Percentiles rank a stretch among this genome's conserved stretches.
Conservation (phyloP, 2,888 invertebrate genomes). For the Sarcophaga rosellei region DNA sequence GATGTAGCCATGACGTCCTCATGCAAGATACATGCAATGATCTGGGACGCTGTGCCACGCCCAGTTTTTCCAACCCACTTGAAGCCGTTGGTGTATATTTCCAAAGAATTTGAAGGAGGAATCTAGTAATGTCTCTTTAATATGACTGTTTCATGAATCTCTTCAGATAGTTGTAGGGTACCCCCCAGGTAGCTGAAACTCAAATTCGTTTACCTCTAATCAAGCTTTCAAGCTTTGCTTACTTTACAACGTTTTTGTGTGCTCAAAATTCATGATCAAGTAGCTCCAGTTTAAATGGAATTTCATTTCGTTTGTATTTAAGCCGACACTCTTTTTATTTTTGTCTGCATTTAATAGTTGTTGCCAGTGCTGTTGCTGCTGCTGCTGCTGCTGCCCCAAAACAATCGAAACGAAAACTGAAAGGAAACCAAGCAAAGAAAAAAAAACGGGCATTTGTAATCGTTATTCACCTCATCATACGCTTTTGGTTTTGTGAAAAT, state of each 20-base stretch:
- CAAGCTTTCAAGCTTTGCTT: conserved; percentile 9
- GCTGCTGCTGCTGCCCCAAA: conserved; percentile 27
- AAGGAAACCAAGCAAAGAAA: neutral
- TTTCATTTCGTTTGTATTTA: conserved; percentile 66
- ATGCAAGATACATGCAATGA: too few relatives aligned
- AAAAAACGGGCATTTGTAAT: neutral
- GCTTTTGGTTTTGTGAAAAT: conserved; percentile 4
- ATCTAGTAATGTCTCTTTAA: too few relatives aligned
- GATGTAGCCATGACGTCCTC: too few relatives aligned
- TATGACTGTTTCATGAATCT: too few relatives aligned
- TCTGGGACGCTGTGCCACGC: too few relatives aligned
- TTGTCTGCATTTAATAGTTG: conserved; percentile 55
- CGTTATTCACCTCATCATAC: conserved; percentile 47
- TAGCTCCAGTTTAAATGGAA: conserved; percentile 72
- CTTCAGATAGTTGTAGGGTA: neutral
- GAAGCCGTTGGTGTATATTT: too few relatives aligned
- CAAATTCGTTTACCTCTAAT: conserved; percentile 14
- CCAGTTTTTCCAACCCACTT: too few relatives aligned
- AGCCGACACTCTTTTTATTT: conserved; percentile 54
- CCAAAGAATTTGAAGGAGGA: too few relatives aligned
- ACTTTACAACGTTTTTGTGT: neutral
- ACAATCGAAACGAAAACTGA: conserved; percentile 26
- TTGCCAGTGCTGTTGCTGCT: neutral
- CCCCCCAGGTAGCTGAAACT: neutral
- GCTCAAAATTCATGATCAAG: conserved; percentile 37